Evolutionary conservation across 2,113 vertebrate species (phyloP), one percentile per base, ranked within the genome.

Genomic region (Macaca nemestrina): DNA sequence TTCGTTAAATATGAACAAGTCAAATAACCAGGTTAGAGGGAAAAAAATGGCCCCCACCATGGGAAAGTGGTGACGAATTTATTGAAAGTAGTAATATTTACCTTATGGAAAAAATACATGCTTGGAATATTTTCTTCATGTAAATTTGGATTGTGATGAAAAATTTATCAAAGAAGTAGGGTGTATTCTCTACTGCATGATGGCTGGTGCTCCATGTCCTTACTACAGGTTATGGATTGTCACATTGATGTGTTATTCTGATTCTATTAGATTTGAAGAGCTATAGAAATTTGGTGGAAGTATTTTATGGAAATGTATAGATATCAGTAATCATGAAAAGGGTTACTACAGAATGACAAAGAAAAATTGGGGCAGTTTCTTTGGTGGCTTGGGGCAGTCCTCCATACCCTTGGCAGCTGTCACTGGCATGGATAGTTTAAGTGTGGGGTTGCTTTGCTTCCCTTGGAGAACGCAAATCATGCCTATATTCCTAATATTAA

Each of bases 161-260:
- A 27, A 61, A 23, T 50, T 35, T 52, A 8, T 6, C 8, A 20
- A 6, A 43, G 67, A 61, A 17, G 25, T 14, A 55, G 30, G 35
- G 8, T 25, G 2, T 8, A 40, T 6, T 18, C 10, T 68, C 27
- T 30, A 14, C 1, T 1, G 12, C 5, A 1, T 18, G 45, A 25
- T 32, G 35, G 22, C 59, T 30, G 38, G 17, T 23, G 22, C 40
- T 50, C 9, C 0, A 0, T 17, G 25, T 52, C 50, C 75, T 81
- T 16, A 40, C 12, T 78, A 16, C 35, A 50, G 35, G 67, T 38
- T 45, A 25, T 14, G 18, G 38, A 83, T n/a, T 2, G 8, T 10
- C 13, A 30, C 6, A 17, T 0, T 18, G 17, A 5, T 20, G 6
- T 45, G 32, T 16, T 83, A 27, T 50, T 50, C 72, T 38, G 82